Conservation (phyloP, 2,113 vertebrate genomes). For the Muntiacus muntjak region DNA sequence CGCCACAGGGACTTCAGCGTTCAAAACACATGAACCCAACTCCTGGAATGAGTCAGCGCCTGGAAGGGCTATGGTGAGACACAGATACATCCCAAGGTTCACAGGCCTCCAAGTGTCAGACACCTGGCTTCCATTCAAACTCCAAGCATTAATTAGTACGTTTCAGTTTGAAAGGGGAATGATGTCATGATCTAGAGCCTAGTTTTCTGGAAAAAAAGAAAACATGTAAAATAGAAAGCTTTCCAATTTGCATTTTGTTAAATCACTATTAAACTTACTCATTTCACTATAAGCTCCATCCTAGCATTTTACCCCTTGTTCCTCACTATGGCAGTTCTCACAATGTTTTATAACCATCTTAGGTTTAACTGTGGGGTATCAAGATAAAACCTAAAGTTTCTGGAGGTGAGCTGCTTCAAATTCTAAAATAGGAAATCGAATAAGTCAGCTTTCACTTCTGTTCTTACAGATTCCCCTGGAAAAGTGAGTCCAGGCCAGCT, state of each 20-base stretch:
- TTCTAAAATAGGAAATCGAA: not conserved
- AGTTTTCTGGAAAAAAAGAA: not conserved
- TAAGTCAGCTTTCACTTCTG: not conserved
- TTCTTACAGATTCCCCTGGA: not conserved
- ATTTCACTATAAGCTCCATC: not conserved
- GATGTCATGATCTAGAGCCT: not conserved
- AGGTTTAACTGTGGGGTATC: not conserved
- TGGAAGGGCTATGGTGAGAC: not conserved
- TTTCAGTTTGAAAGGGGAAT: not conserved
- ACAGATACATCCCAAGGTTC: not conserved
- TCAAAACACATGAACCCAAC: not conserved
- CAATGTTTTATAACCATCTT: not conserved
- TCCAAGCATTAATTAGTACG: not conserved
- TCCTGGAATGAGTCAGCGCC: not conserved
- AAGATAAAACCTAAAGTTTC: not conserved
- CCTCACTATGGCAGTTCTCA: not conserved
- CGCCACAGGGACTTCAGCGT: not conserved
- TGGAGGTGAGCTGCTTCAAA: not conserved
- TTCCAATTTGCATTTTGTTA: not conserved
- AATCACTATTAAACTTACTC: not conserved
- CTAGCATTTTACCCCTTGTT: not conserved
- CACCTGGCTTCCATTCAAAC: not conserved
- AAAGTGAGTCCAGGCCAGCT: not conserved
- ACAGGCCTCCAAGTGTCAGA: not conserved
- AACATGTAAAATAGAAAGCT: not conserved